Evolutionary conservation across 2,888 invertebrate species (phyloP), one percentile per base, ranked within the genome.

Genomic region (Synanthedon formicaeformis): DNA sequence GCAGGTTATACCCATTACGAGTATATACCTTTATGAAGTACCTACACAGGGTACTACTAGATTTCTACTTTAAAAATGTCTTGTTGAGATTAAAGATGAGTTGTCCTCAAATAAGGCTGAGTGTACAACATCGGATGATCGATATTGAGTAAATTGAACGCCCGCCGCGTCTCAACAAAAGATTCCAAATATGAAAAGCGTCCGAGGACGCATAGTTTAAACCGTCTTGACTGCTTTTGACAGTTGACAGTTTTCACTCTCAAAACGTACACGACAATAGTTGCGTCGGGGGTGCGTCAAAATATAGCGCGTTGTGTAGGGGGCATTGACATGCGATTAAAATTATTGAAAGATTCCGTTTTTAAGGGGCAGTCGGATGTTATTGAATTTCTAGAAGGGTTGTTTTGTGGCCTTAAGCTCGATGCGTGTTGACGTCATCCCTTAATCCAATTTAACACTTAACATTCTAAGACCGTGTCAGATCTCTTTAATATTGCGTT

Each of bases 231-330:
- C 81, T 85, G 86, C 78, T 73, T 86, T 81, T 86, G 86, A 86
- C 86, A 85, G 86, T 87, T 86, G 85, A 85, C 86, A 85, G 85
- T 83, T 81, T 81, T 79, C 81, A 69, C 78, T 81, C 83, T 82
- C 81, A 78, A 76, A 75, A 68, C 58, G 66, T 60, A 66, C 69
- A 67, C 66, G 73, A 84, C 83, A 82, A 82, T 81, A 64, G 79
- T 75, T 76, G 82, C 80, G 81, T 80, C 66, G 78, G 81, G 78
- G 85, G 84, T 81, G 78, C 77, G 83, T 83, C 81, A 80, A 51
- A 68, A 69, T 70, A 74, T 75, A 27, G 65, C 64, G 57, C 58
- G 55, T 58, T 56, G 60, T 58, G 57, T 54, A 59, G 67, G 78
- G 75, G 65, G 59, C 68, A 74, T 74, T 80, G 83, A 83, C 82